Conservation (phyloP, 1,140 invertebrate species). For the Ectropis grisescens region DNA sequence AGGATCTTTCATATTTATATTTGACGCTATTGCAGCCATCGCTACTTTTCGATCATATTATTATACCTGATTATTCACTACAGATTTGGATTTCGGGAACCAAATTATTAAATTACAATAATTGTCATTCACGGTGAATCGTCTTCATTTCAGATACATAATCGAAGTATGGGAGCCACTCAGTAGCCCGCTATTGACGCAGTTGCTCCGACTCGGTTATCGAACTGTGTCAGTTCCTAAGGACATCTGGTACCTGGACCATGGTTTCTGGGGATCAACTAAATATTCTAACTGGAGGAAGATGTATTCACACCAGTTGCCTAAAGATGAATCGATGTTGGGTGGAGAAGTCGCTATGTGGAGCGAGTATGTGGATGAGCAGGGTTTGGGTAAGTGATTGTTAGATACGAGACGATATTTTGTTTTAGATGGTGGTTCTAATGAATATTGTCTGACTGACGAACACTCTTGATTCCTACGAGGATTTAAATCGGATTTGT, state of each 20-base stretch:
- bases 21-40: no score
- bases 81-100: no score
- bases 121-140: no score
- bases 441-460: no score
- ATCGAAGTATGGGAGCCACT: constrained; percentile 82
- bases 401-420: no score
- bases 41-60: no score
- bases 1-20: no score
- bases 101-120: no score
- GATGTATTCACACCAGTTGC: constrained; percentile 72
- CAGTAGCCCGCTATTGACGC: constrained; percentile 66
- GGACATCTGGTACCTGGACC: constrained; percentile 88
- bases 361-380: constrained; percentile 81
- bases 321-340: constrained; percentile 42
- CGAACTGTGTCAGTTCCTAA: constrained; percentile 80
- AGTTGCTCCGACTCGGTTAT: constrained; percentile 77
- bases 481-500: no score
- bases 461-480: no score
- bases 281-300: constrained; percentile 78
- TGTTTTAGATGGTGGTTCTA: no score
- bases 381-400: constrained; percentile 70
- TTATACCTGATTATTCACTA: no score
- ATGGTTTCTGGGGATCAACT: constrained; percentile 83
- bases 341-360: constrained; percentile 81
- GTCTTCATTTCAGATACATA: constrained; percentile 71